Percentiles rank a stretch among this genome's conserved stretches.
phyloP scores from a whole-genome alignment of 2,113 vertebrate species.

The Pantherophis guttatus region DNA sequence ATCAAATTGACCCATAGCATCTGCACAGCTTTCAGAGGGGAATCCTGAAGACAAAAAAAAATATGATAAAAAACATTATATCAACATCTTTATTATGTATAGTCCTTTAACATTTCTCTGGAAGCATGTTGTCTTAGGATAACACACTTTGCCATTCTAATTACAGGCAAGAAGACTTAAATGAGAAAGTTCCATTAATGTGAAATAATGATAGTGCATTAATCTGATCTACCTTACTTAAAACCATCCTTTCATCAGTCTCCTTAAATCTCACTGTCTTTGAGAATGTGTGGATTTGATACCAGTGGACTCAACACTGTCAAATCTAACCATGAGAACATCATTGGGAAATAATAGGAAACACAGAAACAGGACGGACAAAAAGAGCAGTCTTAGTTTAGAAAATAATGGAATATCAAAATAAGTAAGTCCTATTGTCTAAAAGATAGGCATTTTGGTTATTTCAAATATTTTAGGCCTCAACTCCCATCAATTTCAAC shows the following conservation, averaged over 20 bases:
- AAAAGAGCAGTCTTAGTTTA: neutral
- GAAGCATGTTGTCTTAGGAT: neutral
- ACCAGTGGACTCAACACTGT: neutral
- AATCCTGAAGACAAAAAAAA: constrained; percentile 75
- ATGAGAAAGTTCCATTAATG: neutral
- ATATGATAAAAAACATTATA: accelerated
- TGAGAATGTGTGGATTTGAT: neutral
- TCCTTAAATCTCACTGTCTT: neutral
- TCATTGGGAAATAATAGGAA: neutral
- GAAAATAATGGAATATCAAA: neutral
- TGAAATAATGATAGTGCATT: neutral
- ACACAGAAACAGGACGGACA: neutral
- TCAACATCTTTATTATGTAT: neutral
- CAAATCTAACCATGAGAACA: neutral
- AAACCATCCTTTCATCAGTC: neutral
- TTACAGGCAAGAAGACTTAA: neutral
- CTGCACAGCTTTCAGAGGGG: constrained; percentile 94
- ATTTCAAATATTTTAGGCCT: neutral
- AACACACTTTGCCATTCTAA: neutral
- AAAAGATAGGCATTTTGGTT: neutral
- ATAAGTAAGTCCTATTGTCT: neutral
- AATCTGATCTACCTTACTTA: neutral
- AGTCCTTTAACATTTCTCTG: neutral
- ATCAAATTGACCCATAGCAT: constrained; percentile 98
- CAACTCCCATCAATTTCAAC: neutral